Conservation (phyloP, 2,797 vertebrate genomes). For the Myripristis jacobus region DNA sequence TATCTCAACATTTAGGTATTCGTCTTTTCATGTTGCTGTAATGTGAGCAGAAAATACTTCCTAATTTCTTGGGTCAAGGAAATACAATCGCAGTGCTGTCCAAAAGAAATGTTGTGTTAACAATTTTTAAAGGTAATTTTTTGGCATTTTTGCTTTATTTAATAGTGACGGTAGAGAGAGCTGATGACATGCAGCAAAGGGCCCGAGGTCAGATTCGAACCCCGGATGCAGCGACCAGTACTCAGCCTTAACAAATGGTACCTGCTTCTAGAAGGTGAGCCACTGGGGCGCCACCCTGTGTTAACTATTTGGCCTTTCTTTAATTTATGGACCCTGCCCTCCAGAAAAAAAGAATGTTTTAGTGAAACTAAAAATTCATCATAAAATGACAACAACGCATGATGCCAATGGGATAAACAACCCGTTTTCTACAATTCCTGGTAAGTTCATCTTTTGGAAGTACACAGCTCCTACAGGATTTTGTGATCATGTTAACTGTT, state of each 20-base stretch:
- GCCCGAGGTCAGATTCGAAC: too few species aligned
- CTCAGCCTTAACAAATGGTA: too few species aligned
- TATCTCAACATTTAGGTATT: constrained; percentile 59
- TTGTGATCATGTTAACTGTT: constrained; percentile 43
- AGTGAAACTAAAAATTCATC: constrained; percentile 45
- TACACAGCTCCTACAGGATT: constrained; percentile 30
- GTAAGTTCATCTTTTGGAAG: constrained; percentile 46
- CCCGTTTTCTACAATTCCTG: constrained; percentile 32
- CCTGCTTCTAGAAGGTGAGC: too few species aligned
- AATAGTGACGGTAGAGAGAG: too few species aligned
- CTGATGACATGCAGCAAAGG: too few species aligned
- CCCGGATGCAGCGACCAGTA: too few species aligned
- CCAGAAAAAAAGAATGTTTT: constrained; percentile 56
- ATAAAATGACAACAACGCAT: constrained; percentile 33
- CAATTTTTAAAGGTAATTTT: too few species aligned
- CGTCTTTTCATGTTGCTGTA: constrained; percentile 33
- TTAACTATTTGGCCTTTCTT: constrained; percentile 35
- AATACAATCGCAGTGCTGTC: constrained; percentile 47
- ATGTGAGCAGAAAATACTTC: constrained; percentile 44
- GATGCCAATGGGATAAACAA: too few species aligned
- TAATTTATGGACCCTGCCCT: constrained; percentile 27
- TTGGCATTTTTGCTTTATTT: too few species aligned
- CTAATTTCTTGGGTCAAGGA: constrained; percentile 38
- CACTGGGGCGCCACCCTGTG: too few species aligned
- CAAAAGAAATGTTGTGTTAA: constrained; percentile 43